Base-by-base conservation (phyloP, 2,113 vertebrate genomes). In the Siphamia tubifer region DNA sequence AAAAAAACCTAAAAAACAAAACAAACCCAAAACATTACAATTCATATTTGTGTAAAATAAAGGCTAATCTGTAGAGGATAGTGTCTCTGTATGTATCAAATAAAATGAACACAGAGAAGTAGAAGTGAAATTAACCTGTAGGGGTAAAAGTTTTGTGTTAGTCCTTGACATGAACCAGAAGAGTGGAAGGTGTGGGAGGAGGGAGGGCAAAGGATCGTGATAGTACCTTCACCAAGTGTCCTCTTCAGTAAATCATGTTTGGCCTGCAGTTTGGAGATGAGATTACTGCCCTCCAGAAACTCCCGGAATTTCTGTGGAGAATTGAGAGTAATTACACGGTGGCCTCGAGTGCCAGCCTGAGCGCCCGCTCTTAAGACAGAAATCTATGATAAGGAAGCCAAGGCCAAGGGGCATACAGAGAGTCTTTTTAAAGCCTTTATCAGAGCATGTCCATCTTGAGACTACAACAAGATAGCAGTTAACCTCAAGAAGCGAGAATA, bases 221-320 rank as follows among this genome's bases (percentile, higher is more conserved):
- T 54, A 2, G 15, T 93, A 96, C 97, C 96, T 93, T 99, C 98
- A 82, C 95, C 97, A 0, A 99, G 92, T 0, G 94, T 95, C 88
- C 93, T 95, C 83, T 98, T 97, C 84, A 99, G 92, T 82, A 99
- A 90, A 90, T 99, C 96, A 55, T 98, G 96, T 86, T 99, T 99
- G 87, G 98, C 97, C 88, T 99, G 98, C 80, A 99, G 96, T 78
- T 99, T 99, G 72, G 95, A 95, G 90, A 99, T 99, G 81, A 98
- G 96, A 90, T 98, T 98, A 75, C 96, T 98, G 83, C 96, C 96
- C 89, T 99, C 98, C 78, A 99, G 92, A 91, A 95, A 98, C 84
- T 99, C 98, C 51, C 95, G 94, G 86, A 99, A 97, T 95, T 99
- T 99, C 98, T 99, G 93, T 78, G 88, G 89, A 93, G 88, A 92